phyloP scores from a whole-genome alignment of 1,140 invertebrate genomes.

The Tribolium castaneum region DNA sequence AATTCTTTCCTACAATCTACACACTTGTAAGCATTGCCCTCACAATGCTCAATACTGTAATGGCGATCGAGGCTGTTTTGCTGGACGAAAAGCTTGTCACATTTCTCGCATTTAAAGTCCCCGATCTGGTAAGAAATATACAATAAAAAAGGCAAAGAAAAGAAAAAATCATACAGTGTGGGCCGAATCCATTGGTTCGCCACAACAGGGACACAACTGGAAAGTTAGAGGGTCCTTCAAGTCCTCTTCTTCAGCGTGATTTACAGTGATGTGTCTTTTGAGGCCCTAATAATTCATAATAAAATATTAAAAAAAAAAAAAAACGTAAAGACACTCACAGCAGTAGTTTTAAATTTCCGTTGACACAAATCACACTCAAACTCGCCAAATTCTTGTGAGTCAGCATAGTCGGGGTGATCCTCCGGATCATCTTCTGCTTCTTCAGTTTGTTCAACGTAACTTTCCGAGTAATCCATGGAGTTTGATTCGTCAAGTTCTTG shows the following conservation, averaged over 20 bases:
- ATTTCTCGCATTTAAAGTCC: conserved; percentile 67
- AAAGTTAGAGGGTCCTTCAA: conserved; percentile 59
- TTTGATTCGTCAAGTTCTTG: conserved; percentile 53
- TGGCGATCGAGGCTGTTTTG: conserved; percentile 81
- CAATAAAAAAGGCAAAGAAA: conserved; percentile 26
- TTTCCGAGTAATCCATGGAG: conserved; percentile 25
- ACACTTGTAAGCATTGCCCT: conserved; percentile 58
- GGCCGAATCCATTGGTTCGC: conserved; percentile 66
- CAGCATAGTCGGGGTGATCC: conserved; percentile 39
- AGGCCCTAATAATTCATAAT: conserved; percentile 50
- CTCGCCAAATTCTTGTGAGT: conserved; percentile 1
- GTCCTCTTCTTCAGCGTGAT: conserved; percentile 52
- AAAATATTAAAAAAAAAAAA: background rate
- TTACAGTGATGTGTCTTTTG: conserved; percentile 60
- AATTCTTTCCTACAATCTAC: conserved; percentile 57
- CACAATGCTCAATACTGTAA: conserved; percentile 64
- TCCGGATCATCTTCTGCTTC: conserved; percentile 55
- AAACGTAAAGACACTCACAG: conserved; percentile 57
- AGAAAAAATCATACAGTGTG: conserved; percentile 63
- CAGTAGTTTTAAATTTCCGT: conserved; percentile 57
- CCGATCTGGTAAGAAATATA: conserved; percentile 63
- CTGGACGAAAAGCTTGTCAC: conserved; percentile 75
- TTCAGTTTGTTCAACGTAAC: conserved; percentile 52
- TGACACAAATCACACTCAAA: conserved; percentile 57
- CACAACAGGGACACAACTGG: conserved; percentile 67